phyloP scores from a whole-genome alignment of 2,797 vertebrate species.

The Varecia variegata region DNA sequence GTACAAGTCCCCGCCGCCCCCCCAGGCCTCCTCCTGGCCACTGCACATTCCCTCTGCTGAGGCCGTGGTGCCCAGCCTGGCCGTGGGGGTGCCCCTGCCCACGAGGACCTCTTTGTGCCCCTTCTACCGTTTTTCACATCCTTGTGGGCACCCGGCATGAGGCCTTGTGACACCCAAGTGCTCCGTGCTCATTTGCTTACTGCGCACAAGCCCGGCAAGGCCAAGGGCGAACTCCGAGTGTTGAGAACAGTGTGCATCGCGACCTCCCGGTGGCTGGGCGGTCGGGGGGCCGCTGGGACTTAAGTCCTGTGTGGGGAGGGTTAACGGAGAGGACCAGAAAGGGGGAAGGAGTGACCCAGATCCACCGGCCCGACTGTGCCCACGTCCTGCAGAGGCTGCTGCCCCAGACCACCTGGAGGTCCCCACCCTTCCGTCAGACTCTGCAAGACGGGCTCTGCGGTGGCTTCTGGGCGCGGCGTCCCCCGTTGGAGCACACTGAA shows the following conservation, averaged over 20 bases:
- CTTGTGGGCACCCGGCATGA: background rate
- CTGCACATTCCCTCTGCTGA: too few species aligned
- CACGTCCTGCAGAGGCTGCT: too few species aligned
- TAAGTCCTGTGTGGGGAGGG: background rate
- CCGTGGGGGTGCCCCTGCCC: background rate
- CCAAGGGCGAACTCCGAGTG: too few species aligned
- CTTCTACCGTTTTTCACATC: background rate
- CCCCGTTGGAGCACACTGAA: background rate
- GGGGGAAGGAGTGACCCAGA: background rate
- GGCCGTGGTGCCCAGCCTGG: background rate
- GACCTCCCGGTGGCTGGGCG: background rate
- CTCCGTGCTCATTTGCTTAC: background rate
- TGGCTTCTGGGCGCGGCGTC: rapidly evolving
- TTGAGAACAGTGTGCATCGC: background rate
- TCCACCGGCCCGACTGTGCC: background rate
- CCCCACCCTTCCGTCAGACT: background rate
- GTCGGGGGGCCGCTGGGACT: too few species aligned
- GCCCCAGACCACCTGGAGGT: background rate
- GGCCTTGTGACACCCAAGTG: too few species aligned
- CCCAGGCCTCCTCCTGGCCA: background rate
- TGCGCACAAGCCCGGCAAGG: background rate
- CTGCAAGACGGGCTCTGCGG: background rate
- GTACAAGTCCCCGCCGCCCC: background rate
- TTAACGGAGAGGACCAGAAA: background rate
- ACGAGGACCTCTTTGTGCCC: background rate